Conservation (phyloP, 2,797 vertebrate genomes). For the Acipenser ruthenus region DNA sequence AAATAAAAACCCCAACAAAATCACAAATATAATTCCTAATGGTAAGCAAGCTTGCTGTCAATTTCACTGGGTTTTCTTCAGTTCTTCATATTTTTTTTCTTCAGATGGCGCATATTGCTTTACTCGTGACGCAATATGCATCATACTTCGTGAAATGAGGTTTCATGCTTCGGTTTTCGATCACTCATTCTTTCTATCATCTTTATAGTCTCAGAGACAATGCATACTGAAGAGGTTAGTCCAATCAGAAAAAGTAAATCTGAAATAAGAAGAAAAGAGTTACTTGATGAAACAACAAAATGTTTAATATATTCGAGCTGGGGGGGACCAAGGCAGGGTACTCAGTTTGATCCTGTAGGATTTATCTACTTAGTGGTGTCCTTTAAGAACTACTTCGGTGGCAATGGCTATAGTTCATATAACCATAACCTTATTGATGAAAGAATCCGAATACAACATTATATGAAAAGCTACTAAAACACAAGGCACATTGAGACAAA, state of each 20-base stretch:
- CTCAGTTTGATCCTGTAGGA: too few species aligned
- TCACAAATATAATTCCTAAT: not conserved
- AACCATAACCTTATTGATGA: too few species aligned
- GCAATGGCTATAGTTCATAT: too few species aligned
- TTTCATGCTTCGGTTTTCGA: constrained; percentile 45
- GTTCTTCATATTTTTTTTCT: constrained; percentile 32
- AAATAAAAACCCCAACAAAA: constrained; percentile 1
- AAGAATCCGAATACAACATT: too few species aligned
- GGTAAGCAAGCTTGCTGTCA: constrained; percentile 2
- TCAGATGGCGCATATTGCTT: constrained; percentile 46
- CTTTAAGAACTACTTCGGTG: too few species aligned
- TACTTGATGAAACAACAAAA: constrained; percentile 15
- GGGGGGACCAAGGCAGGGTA: too few species aligned
- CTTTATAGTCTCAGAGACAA: constrained; percentile 88
- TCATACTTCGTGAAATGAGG: constrained; percentile 89
- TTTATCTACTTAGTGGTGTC: too few species aligned
- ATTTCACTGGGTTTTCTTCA: constrained; percentile 25
- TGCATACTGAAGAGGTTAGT: constrained; percentile 87
- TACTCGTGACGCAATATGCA: constrained; percentile 65
- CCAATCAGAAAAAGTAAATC: constrained; percentile 85
- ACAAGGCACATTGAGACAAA: too few species aligned
- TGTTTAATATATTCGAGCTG: not conserved
- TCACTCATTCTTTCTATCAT: constrained; percentile 71
- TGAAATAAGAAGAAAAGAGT: constrained; percentile 36
- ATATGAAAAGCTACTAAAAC: too few species aligned